phyloP scores from a whole-genome alignment of 2,797 vertebrate species.

The Lepilemur ruficaudatus region DNA sequence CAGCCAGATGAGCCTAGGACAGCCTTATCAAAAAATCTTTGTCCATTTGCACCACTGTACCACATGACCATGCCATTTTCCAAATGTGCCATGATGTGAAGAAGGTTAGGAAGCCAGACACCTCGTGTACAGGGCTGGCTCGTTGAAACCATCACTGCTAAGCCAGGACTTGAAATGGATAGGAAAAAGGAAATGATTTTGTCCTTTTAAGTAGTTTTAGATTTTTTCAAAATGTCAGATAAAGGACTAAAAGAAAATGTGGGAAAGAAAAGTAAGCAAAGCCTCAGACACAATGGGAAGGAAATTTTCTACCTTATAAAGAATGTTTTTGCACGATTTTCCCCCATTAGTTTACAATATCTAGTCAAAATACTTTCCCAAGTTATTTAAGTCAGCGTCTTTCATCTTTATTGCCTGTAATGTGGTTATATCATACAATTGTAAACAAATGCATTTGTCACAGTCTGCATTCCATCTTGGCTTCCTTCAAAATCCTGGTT shows the following conservation, averaged over 20 bases:
- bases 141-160: neutral
- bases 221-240: neutral
- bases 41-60: no score
- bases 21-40: neutral
- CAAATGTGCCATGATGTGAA: neutral
- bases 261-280: constrained; percentile 22
- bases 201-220: neutral
- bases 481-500: neutral
- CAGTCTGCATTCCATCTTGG: neutral
- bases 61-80: neutral
- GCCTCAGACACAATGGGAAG: neutral
- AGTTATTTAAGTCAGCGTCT: neutral
- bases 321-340: neutral
- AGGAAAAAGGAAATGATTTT: neutral
- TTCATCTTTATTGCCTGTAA: neutral
- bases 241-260: neutral
- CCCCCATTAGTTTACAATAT: neutral
- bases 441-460: neutral
- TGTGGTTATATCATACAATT: neutral
- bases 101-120: neutral
- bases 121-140: neutral
- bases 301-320: neutral
- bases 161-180: neutral
- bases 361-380: neutral
- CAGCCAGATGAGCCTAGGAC: neutral